These are phyloP conservation scores for Phanerotoma sp. DNA, from an alignment of 2,888 invertebrate genomes.

Conservation along the genomic window DNA sequence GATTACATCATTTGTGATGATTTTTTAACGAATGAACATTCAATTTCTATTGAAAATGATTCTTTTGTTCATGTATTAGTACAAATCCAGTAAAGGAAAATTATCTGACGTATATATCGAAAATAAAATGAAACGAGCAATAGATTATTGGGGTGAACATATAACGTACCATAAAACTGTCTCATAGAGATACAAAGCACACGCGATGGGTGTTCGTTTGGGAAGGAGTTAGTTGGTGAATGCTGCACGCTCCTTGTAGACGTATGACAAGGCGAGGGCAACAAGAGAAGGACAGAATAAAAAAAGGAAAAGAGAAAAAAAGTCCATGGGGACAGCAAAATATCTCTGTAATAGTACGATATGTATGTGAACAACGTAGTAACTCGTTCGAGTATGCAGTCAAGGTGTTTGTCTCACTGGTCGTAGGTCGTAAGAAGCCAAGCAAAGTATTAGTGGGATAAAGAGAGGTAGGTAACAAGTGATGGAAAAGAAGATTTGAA, in stretches of 20 bases:
- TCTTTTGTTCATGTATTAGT: no score
- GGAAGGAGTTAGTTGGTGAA: conserved; percentile 14
- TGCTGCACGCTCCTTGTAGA: background rate
- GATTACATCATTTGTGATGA: no score
- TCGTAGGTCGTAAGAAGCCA: conserved; percentile 7
- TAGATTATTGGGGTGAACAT: conserved; percentile 11
- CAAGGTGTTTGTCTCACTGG: conserved; percentile 26
- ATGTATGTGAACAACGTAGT: conserved; percentile 54
- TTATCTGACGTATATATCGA: background rate
- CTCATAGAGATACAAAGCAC: conserved; percentile 11
- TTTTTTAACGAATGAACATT: no score
- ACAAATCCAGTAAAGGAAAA: no score
- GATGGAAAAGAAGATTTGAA: conserved; percentile 27
- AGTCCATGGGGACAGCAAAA: conserved; percentile 41
- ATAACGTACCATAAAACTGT: conserved; percentile 10
- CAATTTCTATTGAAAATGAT: no score
- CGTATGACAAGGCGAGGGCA: conserved; percentile 2
- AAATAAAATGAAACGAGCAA: conserved; percentile 10
- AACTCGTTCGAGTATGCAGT: conserved; percentile 33
- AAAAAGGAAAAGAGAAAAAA: conserved; percentile 28
- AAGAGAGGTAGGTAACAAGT: conserved; percentile 32
- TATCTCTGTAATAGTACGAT: conserved; percentile 52
- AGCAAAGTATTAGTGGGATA: background rate
- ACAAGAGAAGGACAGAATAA: background rate
- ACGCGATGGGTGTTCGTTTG: conserved; percentile 9